phyloP scores from a whole-genome alignment of 2,113 vertebrate species.

The Pedetes capensis region DNA sequence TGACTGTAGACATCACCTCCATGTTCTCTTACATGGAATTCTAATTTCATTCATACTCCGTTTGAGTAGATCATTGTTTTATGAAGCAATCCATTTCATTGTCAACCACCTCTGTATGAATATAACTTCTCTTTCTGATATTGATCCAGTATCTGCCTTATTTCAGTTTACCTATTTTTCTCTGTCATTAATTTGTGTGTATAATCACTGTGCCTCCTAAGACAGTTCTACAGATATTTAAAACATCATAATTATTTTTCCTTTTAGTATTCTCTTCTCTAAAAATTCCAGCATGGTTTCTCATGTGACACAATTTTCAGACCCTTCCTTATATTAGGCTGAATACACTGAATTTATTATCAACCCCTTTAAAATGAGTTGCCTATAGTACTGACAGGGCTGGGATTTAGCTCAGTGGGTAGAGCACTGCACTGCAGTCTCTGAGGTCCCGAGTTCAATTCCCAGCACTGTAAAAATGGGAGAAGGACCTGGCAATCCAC shows the following conservation, averaged over 20 bases:
- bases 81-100: not conserved
- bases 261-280: not conserved
- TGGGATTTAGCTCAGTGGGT: too few relatives aligned
- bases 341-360: not conserved
- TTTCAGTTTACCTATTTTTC: not conserved
- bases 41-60: not conserved
- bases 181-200: not conserved
- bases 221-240: not conserved
- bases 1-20: not conserved
- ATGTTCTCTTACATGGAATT: not conserved
- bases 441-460: too few relatives aligned
- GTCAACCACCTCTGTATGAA: not conserved
- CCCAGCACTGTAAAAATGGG: too few relatives aligned
- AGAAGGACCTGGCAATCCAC: too few relatives aligned
- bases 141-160: not conserved
- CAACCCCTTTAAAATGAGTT: conserved; percentile 18
- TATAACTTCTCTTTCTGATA: not conserved
- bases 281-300: not conserved
- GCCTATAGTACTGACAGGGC: not conserved
- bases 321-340: not conserved
- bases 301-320: not conserved
- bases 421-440: too few relatives aligned
- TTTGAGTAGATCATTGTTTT: not conserved
- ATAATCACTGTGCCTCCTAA: not conserved
- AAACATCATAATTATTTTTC: not conserved